These are phyloP conservation scores for Drosophila nikananu DNA, from an alignment of 1,140 invertebrate species.

Conservation along the genomic window DNA sequence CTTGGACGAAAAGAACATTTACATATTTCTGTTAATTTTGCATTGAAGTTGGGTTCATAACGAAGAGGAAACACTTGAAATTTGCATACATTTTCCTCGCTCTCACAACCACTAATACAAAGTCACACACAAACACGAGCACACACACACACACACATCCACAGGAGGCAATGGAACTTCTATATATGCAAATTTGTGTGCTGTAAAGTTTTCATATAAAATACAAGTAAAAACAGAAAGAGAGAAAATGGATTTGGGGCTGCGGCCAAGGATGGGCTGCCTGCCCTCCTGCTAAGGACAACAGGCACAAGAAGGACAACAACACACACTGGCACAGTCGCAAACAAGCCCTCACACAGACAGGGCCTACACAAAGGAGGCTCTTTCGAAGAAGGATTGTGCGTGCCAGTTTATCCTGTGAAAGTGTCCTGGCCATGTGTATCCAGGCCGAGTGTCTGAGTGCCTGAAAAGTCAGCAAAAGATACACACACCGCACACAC, in stretches of 20 bases:
- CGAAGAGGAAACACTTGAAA: conserved; percentile 85
- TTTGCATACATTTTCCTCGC: conserved; percentile 81
- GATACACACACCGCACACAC: conserved; percentile 63
- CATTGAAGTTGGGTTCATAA: conserved; percentile 84
- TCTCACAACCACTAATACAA: conserved; percentile 43
- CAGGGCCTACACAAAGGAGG: conserved; percentile 77
- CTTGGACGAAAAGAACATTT: conserved; percentile 80
- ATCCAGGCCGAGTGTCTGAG: conserved; percentile 43
- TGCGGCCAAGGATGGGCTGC: conserved; percentile 38
- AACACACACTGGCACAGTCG: conserved; percentile 26
- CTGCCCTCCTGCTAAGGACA: conserved; percentile 54
- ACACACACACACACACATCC: background rate
- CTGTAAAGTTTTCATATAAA: conserved; percentile 82
- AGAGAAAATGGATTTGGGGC: conserved; percentile 67
- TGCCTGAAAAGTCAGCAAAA: conserved; percentile 79
- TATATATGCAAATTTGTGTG: conserved; percentile 80
- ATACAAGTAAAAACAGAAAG: conserved; percentile 79
- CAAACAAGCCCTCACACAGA: conserved; percentile 31
- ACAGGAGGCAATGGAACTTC: conserved; percentile 38
- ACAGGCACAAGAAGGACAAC: conserved; percentile 76
- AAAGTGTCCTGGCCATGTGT: conserved; percentile 56
- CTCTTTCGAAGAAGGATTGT: conserved; percentile 77
- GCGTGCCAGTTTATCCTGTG: conserved; percentile 67
- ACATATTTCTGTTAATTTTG: conserved; percentile 85
- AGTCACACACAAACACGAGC: conserved; percentile 31